A percentile compares a stretch with the other conserved stretches of the same genome.
Conservation (phyloP, 2,113 vertebrate species). For the Indicator maculatus region DNA sequence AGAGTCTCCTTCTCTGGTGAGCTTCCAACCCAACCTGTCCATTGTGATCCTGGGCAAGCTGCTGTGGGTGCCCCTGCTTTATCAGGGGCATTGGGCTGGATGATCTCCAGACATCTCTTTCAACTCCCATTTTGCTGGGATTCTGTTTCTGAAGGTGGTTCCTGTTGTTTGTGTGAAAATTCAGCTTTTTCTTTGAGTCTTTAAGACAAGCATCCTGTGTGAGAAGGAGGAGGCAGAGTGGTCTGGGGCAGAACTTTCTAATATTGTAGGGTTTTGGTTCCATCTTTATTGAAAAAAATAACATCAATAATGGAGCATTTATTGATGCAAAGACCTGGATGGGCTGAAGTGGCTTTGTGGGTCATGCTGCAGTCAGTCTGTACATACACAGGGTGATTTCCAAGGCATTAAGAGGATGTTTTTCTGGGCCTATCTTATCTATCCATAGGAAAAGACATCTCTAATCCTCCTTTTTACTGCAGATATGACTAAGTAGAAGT, state of each 20-base stretch:
- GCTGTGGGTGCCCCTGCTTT: too few species aligned
- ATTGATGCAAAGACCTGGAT: fast-evolving
- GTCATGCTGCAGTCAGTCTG: fast-evolving
- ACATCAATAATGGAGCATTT: background rate
- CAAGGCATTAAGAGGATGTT: background rate
- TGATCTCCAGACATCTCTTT: too few species aligned
- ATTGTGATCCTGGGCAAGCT: too few species aligned
- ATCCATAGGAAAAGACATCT: background rate
- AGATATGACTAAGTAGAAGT: background rate
- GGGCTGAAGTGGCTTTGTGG: background rate
- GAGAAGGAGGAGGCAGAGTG: fast-evolving
- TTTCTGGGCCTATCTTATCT: background rate
- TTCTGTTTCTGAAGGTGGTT: background rate
- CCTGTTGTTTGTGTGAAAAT: fast-evolving
- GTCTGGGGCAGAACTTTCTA: background rate
- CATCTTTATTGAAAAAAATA: too few species aligned
- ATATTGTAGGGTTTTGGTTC: too few species aligned
- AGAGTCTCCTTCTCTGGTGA: too few species aligned
- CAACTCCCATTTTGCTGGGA: too few species aligned
- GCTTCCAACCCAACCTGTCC: too few species aligned
- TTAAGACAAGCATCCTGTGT: fast-evolving
- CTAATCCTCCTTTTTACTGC: background rate
- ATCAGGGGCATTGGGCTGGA: too few species aligned
- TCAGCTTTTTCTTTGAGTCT: fast-evolving
- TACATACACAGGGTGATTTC: fast-evolving